Conservation (phyloP, 1,140 invertebrate species). For the Drosophila novamexicana region DNA sequence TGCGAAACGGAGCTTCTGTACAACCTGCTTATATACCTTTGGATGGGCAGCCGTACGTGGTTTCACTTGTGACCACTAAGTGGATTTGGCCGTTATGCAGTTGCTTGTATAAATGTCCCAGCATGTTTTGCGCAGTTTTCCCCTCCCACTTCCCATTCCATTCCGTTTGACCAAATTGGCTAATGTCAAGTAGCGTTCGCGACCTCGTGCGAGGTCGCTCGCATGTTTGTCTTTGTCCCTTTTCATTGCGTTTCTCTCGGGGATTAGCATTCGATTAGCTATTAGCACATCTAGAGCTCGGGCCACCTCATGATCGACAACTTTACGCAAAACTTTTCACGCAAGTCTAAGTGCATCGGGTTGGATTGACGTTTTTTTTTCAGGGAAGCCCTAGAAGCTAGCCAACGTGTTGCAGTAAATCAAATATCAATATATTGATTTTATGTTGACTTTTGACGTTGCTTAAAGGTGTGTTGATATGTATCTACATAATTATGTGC, state of each 20-base stretch:
- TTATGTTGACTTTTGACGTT: background rate
- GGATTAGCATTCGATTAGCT: slow-evolving; percentile 57
- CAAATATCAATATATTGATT: slow-evolving; percentile 65
- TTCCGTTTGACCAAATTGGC: slow-evolving; percentile 65
- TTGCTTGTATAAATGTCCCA: slow-evolving; percentile 31
- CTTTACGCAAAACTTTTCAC: background rate
- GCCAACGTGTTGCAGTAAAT: slow-evolving; percentile 39
- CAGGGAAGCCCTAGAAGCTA: slow-evolving; percentile 51
- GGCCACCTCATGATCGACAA: background rate
- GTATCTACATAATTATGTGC: background rate
- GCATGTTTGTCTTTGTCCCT: slow-evolving; percentile 17
- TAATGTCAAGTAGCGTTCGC: slow-evolving; percentile 73
- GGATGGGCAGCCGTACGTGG: slow-evolving; percentile 50
- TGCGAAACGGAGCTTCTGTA: slow-evolving; percentile 47
- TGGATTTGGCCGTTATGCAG: slow-evolving; percentile 79
- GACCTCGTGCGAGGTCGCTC: slow-evolving; percentile 68
- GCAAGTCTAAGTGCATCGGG: background rate
- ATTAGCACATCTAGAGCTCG: slow-evolving; percentile 28
- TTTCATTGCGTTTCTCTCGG: slow-evolving; percentile 19
- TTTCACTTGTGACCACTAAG: slow-evolving; percentile 66
- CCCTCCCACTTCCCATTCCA: slow-evolving; percentile 4
- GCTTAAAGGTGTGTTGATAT: background rate
- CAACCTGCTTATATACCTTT: slow-evolving; percentile 84
- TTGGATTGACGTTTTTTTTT: slow-evolving; percentile 5
- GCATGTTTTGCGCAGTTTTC: slow-evolving; percentile 28